phyloP scores from a whole-genome alignment of 2,797 vertebrate species.

The Tympanoctomys barrerae region DNA sequence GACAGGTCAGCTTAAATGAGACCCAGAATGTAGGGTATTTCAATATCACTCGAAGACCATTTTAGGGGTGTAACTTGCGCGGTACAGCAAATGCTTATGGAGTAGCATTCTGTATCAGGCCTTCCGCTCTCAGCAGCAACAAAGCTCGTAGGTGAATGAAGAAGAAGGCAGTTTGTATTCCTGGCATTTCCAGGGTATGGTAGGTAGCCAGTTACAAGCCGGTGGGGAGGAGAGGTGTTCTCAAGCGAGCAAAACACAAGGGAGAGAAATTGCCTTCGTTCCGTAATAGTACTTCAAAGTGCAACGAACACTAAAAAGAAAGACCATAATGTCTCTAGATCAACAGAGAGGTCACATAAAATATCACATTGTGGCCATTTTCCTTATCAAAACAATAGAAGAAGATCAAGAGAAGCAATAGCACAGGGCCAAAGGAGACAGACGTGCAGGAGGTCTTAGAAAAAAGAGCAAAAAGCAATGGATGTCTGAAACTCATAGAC shows the following conservation, averaged over 20 bases:
- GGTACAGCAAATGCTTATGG: constrained; percentile 52
- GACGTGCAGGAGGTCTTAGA: not conserved
- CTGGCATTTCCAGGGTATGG: not conserved
- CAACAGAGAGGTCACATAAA: not conserved
- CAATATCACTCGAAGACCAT: constrained; percentile 9
- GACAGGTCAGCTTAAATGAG: not conserved
- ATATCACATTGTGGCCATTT: not conserved
- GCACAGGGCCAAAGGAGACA: not conserved
- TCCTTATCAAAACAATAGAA: not conserved
- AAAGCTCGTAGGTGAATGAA: constrained; percentile 20
- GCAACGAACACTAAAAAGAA: not conserved
- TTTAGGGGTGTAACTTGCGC: constrained; percentile 37
- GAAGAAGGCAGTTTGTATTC: not conserved
- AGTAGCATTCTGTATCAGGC: not conserved
- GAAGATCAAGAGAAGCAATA: not conserved
- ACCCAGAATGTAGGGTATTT: not conserved
- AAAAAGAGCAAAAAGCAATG: no score
- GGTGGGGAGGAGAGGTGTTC: not conserved
- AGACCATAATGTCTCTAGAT: not conserved
- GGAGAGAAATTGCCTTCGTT: not conserved
- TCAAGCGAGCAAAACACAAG: not conserved
- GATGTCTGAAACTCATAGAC: fast-evolving
- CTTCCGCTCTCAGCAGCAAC: not conserved
- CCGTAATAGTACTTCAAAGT: not conserved
- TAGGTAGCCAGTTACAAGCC: not conserved